phyloP scores from a whole-genome alignment of 1,140 invertebrate genomes.

The Apis dorsata region DNA sequence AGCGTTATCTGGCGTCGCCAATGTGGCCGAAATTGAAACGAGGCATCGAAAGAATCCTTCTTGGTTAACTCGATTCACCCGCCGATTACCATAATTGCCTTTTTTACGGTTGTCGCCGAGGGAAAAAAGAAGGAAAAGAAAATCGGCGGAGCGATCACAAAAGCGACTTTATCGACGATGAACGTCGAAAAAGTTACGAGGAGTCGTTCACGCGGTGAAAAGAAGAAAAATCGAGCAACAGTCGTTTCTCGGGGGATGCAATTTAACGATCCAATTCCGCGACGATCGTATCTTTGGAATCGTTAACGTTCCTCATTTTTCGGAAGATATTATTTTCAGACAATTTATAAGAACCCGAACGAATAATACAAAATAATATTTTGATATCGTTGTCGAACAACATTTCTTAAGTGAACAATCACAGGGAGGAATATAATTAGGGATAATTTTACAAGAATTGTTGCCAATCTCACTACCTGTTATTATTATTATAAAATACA shows the following conservation, averaged over 20 bases:
- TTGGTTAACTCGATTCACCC: not conserved
- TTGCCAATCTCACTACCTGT: no score
- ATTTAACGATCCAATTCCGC: constrained; percentile 38
- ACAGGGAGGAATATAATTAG: no score
- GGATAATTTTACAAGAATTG: no score
- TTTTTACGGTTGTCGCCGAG: constrained; percentile 1
- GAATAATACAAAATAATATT: no score
- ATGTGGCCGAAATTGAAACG: constrained; percentile 9
- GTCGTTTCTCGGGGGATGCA: not conserved
- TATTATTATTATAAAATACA: no score
- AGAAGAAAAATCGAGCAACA: constrained; percentile 6
- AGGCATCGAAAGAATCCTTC: constrained; percentile 6
- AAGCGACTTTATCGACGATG: not conserved
- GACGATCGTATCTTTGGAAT: not conserved
- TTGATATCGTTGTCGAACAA: no score
- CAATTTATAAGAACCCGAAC: no score
- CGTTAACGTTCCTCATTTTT: constrained; percentile 17
- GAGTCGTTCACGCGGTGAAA: not conserved
- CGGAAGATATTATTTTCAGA: no score
- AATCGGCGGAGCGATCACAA: not conserved
- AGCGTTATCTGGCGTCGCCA: constrained; percentile 2
- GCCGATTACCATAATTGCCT: constrained; percentile 42
- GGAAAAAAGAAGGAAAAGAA: no score
- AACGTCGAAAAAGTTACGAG: constrained; percentile 5
- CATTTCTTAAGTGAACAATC: no score